Evolutionary conservation across 2,113 vertebrate genomes (phyloP), one percentile per base, ranked within the genome.

Genomic region (Oncorhynchus gorbuscha): DNA sequence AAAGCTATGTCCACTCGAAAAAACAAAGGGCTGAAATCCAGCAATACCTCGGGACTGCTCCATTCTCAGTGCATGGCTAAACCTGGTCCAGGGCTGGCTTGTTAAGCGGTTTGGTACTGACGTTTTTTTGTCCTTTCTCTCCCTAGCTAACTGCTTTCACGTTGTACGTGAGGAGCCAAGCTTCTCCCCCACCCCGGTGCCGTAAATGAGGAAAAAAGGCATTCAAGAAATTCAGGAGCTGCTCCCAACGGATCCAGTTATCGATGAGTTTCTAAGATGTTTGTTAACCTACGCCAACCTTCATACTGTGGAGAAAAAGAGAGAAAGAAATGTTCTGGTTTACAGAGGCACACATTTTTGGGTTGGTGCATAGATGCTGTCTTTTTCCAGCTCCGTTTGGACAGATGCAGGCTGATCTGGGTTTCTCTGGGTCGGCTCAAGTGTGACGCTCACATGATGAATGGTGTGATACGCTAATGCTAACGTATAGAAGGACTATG

Each of bases 261-360:
- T 88, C 89, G 89, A 92, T 92, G 89, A 89, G 83, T 91, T 93
- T 91, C 84, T 87, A 89, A 87, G 85, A 89, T 87, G 84, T 89
- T 88, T 90, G 82, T 89, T 90, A 81, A 87, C 80, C 62, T 74
- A 79, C 71, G 87, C 89, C 86, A 88, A 88, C 72, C 66, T 81
- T 82, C 81, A 89, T 81, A 84, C 77, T 86, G 67, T 83, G 72
- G 30, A 72, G 58, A 72, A 72, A 70, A 69, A 77, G 48, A 82
- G 76, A 70, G 24, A 85, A 88, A 83, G 80, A 84, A 82, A 87
- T 79, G 76, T 79, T 88, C 76, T 79, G 71, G 67, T 81, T 45
- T 45, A 9, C 39, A 45, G 39, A 45, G 32, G 45, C 58, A 49
- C 72, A 69, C 35, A 72, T 26, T 71, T 80, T 62, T 61, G 28